Evolutionary conservation across 2,113 vertebrate genomes (phyloP).

Genomic region (Ailuropoda melanoleuca): DNA sequence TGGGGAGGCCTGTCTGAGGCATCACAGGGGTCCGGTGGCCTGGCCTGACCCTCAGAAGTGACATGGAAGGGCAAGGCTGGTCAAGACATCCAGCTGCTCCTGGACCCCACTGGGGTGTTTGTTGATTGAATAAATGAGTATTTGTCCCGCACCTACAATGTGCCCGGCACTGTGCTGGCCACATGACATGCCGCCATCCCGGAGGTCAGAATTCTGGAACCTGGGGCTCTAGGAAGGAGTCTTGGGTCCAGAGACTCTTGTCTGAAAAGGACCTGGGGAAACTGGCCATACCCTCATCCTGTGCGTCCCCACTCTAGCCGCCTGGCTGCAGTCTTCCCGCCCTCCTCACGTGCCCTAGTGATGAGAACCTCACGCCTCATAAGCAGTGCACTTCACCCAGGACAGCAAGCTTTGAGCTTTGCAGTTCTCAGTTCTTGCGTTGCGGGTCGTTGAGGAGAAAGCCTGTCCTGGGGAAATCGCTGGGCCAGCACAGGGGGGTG

Average conservation of each 20-base stretch:
- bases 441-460: neutral
- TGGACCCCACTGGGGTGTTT: neutral
- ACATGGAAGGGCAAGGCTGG: neutral
- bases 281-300: too few relatives aligned
- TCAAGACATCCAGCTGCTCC: neutral
- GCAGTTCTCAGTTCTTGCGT: neutral
- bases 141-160: neutral
- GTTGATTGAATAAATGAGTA: neutral
- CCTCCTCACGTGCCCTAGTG: neutral
- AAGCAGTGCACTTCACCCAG: accelerated
- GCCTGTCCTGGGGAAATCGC: neutral
- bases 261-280: neutral
- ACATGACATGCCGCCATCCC: accelerated
- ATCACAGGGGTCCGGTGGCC: neutral
- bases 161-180: neutral
- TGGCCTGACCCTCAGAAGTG: neutral
- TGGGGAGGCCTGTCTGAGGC: neutral
- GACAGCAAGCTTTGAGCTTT: neutral
- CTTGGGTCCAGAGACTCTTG: neutral
- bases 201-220: neutral
- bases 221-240: neutral
- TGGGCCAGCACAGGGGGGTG: neutral
- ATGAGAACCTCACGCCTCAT: neutral
- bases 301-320: neutral
- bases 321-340: neutral